Base-by-base conservation (phyloP, 2,888 invertebrate genomes). In the Thumatha senex region DNA sequence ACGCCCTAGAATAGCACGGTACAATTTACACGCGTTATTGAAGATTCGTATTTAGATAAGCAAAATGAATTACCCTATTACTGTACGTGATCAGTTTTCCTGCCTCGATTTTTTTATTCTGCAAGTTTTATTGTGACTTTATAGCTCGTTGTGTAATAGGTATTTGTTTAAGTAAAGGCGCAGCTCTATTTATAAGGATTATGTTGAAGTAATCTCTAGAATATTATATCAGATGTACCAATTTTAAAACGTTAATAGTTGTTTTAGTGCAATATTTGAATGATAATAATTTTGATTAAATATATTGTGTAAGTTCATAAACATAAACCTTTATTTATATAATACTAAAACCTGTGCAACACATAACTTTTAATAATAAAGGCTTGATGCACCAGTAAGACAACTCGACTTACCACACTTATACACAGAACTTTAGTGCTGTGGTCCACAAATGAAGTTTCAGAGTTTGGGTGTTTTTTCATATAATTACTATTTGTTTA, bases 1-100 rank as follows among this genome's bases (percentile, higher is more conserved):
- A 76, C 67, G 69, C 68, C 45, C 66, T 70, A 63, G 70, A 66
- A 72, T 68, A 56, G 40, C 54, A 55, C 44, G 48, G 46, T 51
- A 63, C 67, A 61, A 72, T 78, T 76, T 76, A 76, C 71, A 67
- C 66, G 58, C 64, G 58, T 58, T 63, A 72, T 69, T 63, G 67
- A 69, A 84, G 82, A 83, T 83, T 72, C 64, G 65, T 64, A 70
- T 71, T 70, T 59, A 74, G 86, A 86, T 86, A 84, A 82, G 72
- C 68, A 71, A 81, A 76, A 81, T 80, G 75, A 78, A 80, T 82
- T 77, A 74, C 71, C 65, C 56, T 61, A 56, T 52, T 53, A 46
- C 38, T 14, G 43, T 47, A 47, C 46, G 42, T 46, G 41, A 46
- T 51, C 47, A 40, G 47, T 64, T 65, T 63, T 58, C 66, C 58